phyloP scores from a whole-genome alignment of 2,113 vertebrate species.

The Poeciliopsis retropinna region DNA sequence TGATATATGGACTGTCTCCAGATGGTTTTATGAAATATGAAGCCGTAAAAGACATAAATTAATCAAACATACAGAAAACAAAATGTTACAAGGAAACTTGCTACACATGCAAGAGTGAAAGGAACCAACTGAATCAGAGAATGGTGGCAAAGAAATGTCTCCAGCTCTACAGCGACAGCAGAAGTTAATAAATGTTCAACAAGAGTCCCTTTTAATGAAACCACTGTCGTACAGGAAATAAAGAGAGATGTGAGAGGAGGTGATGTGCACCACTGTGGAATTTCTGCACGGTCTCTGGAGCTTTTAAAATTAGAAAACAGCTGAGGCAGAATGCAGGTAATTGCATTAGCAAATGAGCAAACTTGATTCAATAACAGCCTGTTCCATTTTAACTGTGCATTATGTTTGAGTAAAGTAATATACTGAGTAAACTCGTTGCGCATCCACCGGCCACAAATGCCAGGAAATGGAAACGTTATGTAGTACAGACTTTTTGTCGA shows the following conservation, averaged over 20 bases:
- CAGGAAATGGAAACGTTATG: neutral
- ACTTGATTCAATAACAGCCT: neutral
- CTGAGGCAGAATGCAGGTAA: constrained; percentile 1
- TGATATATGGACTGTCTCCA: neutral
- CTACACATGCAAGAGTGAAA: neutral
- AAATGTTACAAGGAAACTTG: neutral
- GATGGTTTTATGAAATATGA: neutral
- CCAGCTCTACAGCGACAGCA: neutral
- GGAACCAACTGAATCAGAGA: neutral
- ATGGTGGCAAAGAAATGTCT: neutral
- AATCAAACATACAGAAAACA: neutral
- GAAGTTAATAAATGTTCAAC: neutral
- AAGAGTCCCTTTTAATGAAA: neutral
- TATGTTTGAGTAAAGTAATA: neutral
- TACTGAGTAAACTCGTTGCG: neutral
- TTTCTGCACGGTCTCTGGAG: neutral
- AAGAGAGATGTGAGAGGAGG: neutral
- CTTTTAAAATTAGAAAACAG: neutral
- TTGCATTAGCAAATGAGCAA: constrained; percentile 3
- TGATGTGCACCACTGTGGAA: neutral
- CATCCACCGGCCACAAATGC: neutral
- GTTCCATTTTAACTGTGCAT: neutral
- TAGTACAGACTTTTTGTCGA: neutral
- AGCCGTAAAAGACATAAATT: neutral
- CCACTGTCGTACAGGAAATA: neutral